Conservation (phyloP, 2,113 vertebrate species). For the Silurus glanis region DNA sequence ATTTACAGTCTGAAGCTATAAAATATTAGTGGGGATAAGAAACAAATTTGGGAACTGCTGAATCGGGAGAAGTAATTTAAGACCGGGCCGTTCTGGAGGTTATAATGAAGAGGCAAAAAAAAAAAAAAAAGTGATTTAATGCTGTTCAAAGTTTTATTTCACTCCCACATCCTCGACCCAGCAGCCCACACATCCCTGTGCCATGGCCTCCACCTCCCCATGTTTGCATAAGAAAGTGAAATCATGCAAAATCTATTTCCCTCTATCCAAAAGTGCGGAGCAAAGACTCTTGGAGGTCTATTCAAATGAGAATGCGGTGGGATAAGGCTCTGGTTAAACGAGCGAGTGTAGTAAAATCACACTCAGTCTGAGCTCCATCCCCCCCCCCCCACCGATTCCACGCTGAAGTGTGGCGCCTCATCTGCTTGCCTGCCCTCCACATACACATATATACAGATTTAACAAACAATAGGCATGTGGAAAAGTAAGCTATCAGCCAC, state of each 20-base stretch:
- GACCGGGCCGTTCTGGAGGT: conserved; percentile 20
- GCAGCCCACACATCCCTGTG: conserved; percentile 34
- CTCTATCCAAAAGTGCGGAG: conserved; percentile 47
- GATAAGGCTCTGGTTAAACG: conserved; percentile 41
- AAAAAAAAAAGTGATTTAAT: conserved; percentile 37
- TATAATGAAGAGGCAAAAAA: conserved; percentile 46
- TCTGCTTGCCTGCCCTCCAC: conserved; percentile 35
- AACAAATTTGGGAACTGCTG: conserved; percentile 38
- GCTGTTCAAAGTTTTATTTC: conserved; percentile 47
- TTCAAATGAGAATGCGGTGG: conserved; percentile 47
- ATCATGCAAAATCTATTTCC: conserved; percentile 53
- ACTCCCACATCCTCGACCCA: conserved; percentile 44
- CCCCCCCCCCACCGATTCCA: conserved; percentile 1
- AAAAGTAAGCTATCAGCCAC: conserved; percentile 40
- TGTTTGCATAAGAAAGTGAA: conserved; percentile 46
- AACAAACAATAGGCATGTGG: conserved; percentile 40
- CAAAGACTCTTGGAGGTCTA: conserved; percentile 46
- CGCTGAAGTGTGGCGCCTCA: conserved; percentile 37
- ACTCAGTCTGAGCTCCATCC: conserved; percentile 18
- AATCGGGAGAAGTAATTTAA: conserved; percentile 49
- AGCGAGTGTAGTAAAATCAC: conserved; percentile 35
- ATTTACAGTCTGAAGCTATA: conserved; percentile 41
- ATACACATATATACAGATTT: conserved; percentile 26
- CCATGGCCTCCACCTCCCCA: conserved; percentile 10
- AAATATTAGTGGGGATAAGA: conserved; percentile 34